phyloP scores from a whole-genome alignment of 2,797 vertebrate species.

The Vireo griseus region DNA sequence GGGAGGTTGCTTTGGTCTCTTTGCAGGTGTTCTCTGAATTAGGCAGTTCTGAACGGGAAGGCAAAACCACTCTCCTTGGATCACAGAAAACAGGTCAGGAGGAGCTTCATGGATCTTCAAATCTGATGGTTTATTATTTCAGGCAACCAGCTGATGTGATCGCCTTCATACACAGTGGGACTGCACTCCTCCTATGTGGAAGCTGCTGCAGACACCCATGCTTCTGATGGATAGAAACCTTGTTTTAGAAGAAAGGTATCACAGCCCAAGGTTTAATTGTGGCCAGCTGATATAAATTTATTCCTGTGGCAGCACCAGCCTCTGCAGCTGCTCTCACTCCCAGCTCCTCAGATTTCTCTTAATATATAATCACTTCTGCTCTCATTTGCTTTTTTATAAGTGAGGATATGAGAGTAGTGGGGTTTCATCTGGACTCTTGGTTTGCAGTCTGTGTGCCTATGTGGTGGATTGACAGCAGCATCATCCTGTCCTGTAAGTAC shows the following conservation, averaged over 20 bases:
- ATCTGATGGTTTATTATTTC: not conserved
- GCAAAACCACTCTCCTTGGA: not conserved
- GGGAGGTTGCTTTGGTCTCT: not conserved
- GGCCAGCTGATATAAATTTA: not conserved
- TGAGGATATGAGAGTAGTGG: accelerated
- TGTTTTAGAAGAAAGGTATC: not conserved
- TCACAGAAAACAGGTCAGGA: not conserved
- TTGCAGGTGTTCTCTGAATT: not conserved
- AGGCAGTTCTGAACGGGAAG: not conserved
- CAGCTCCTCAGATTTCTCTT: not conserved
- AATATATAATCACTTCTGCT: not conserved
- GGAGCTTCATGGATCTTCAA: not conserved
- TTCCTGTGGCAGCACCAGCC: not conserved
- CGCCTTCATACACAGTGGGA: not conserved
- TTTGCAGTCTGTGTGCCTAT: not conserved
- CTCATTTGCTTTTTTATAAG: accelerated
- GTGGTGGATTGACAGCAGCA: accelerated
- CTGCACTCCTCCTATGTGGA: not conserved
- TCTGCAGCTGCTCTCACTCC: not conserved
- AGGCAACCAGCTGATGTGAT: not conserved
- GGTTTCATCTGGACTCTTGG: accelerated
- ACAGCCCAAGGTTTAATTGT: not conserved
- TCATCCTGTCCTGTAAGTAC: accelerated
- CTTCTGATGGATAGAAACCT: not conserved
- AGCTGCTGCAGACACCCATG: not conserved